phyloP scores from a whole-genome alignment of 2,797 vertebrate genomes.

The Scomberomorus guttatus region DNA sequence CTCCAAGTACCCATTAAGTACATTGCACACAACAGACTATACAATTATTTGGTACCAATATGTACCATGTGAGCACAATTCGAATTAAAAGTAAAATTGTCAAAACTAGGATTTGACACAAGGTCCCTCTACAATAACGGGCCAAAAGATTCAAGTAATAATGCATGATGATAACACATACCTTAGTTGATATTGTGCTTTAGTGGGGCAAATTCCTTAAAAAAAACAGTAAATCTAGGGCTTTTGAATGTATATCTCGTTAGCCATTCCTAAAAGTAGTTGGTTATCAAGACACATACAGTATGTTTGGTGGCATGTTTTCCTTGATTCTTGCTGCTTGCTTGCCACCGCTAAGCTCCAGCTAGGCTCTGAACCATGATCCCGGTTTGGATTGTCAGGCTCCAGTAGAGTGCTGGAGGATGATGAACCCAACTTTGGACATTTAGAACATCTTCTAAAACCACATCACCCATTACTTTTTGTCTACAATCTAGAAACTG shows the following conservation, averaged over 20 bases:
- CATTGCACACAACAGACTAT: background rate
- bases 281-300: background rate
- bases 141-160: background rate
- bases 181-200: background rate
- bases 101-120: background rate
- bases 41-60: background rate
- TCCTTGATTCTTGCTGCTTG: too few relatives aligned
- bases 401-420: too few relatives aligned
- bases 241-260: background rate
- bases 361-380: too few relatives aligned
- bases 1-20: background rate
- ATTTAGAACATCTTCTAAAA: too few relatives aligned
- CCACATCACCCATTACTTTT: too few relatives aligned
- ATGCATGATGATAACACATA: background rate
- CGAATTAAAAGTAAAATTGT: too few relatives aligned
- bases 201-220: background rate
- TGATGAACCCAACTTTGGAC: too few relatives aligned
- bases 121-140: background rate
- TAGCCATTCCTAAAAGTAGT: background rate
- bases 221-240: background rate
- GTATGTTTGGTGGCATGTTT: too few relatives aligned
- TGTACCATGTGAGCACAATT: too few relatives aligned
- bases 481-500: background rate
- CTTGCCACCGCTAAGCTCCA: too few relatives aligned
- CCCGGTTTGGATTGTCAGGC: too few relatives aligned